phyloP scores from a whole-genome alignment of 2,888 invertebrate species.

The Epistrophe eligans region DNA sequence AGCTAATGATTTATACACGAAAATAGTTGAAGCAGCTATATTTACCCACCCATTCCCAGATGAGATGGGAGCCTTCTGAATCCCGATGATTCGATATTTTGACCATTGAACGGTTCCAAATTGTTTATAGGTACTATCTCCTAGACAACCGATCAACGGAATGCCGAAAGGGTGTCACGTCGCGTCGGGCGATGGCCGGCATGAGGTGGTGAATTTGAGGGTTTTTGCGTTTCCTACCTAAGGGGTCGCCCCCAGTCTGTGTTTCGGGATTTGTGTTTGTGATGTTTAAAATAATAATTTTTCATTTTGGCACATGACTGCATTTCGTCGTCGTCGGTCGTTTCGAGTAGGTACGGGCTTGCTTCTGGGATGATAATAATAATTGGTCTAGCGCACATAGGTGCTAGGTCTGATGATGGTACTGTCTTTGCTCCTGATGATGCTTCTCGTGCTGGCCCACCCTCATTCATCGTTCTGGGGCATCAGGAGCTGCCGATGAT shows the following conservation, averaged over 20 bases:
- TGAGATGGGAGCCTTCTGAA: not conserved
- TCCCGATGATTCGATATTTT: slow-evolving; percentile 48
- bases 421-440: slow-evolving; percentile 26
- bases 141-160: not conserved
- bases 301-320: slow-evolving; percentile 77
- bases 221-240: slow-evolving; percentile 14
- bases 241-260: not conserved
- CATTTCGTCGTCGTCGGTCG: slow-evolving; percentile 67
- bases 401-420: slow-evolving; percentile 54
- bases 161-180: not conserved
- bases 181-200: not conserved
- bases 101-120: slow-evolving; percentile 68
- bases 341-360: slow-evolving; percentile 29
- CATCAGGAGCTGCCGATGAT: slow-evolving; percentile 37
- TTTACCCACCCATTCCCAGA: slow-evolving; percentile 39
- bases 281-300: slow-evolving; percentile 76
- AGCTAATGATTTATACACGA: slow-evolving; percentile 74
- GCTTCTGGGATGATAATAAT: slow-evolving; percentile 74
- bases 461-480: slow-evolving; percentile 6
- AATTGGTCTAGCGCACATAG: slow-evolving; percentile 75
- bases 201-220: slow-evolving; percentile 4
- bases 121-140: slow-evolving; percentile 64
- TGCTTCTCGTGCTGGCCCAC: not conserved
- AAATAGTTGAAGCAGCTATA: slow-evolving; percentile 64
- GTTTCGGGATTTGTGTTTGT: slow-evolving; percentile 40